Percentiles rank a stretch among this genome's conserved stretches.
Evolutionary conservation across 92 coral and sea anemone genomes (phyloP).

Genomic region (Bergia puertoricense): DNA sequence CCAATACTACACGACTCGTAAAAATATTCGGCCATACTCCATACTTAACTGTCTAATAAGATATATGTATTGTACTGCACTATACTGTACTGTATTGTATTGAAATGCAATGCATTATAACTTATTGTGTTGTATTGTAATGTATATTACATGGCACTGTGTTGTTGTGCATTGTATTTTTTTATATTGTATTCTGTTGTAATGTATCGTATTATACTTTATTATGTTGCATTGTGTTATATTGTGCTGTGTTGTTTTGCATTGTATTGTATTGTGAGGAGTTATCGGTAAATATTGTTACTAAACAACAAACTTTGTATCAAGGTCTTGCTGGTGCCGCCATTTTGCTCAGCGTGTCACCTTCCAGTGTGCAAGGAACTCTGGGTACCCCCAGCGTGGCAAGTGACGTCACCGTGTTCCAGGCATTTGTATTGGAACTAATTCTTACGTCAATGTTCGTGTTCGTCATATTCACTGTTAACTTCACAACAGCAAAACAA

Average conservation of each 20-base stretch:
- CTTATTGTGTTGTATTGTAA: too few species aligned
- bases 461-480: constrained; percentile 36
- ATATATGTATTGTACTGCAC: too few species aligned
- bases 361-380: constrained; percentile 20
- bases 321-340: constrained; percentile 35
- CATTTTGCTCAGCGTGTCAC: constrained; percentile 3
- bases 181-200: too few species aligned
- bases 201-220: too few species aligned
- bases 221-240: too few species aligned
- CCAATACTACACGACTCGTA: too few species aligned
- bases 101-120: too few species aligned
- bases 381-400: constrained; percentile 42
- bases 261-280: not conserved
- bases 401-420: constrained; percentile 25
- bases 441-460: constrained; percentile 33
- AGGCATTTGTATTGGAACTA: constrained; percentile 30
- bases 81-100: too few species aligned
- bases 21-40: too few species aligned
- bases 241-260: not conserved
- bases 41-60: too few species aligned
- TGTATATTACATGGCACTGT: too few species aligned
- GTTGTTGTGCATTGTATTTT: too few species aligned
- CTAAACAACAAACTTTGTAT: not conserved
- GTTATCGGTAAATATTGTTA: not conserved
- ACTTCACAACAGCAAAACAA: constrained; percentile 22